These are phyloP conservation scores for Laupala kohalensis DNA, from an alignment of 1,140 invertebrate species.

Conservation along the genomic window DNA sequence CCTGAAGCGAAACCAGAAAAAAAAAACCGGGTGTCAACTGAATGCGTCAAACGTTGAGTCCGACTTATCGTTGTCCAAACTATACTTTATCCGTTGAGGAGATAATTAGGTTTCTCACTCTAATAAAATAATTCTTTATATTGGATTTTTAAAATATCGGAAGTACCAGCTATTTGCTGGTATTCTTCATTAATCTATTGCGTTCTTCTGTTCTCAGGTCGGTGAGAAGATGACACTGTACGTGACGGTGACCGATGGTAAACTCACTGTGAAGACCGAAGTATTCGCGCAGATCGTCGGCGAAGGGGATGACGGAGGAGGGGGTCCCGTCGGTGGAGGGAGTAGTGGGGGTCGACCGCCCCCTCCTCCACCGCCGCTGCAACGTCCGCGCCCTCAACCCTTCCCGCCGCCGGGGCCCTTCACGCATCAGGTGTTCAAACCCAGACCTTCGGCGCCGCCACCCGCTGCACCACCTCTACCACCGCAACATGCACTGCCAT, in stretches of 20 bases:
- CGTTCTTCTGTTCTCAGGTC: constrained; percentile 33
- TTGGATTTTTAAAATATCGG: too few relatives aligned
- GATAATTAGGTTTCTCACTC: too few relatives aligned
- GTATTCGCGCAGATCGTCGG: constrained; percentile 48
- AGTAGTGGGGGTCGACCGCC: constrained; percentile 21
- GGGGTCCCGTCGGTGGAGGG: background rate
- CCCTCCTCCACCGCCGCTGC: constrained; percentile 12
- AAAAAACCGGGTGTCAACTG: too few relatives aligned
- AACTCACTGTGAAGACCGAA: constrained; percentile 51
- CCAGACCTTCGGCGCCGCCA: constrained; percentile 1
- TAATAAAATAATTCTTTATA: too few relatives aligned
- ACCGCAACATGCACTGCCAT: constrained; percentile 1
- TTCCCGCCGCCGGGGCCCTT: background rate
- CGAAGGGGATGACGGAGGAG: constrained; percentile 15
- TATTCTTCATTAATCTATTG: too few relatives aligned
- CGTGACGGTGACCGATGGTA: constrained; percentile 54
- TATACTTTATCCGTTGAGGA: too few relatives aligned
- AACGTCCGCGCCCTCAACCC: constrained; percentile 18
- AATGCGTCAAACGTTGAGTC: too few relatives aligned
- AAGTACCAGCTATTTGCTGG: too few relatives aligned
- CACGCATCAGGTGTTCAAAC: constrained; percentile 6
- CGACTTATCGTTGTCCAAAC: too few relatives aligned
- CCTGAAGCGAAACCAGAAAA: too few relatives aligned
- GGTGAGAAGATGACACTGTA: constrained; percentile 53
- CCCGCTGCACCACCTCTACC: constrained; percentile 5